These are phyloP conservation scores for Pimephales promelas DNA, from an alignment of 2,113 vertebrate genomes.

Conservation along the genomic window DNA sequence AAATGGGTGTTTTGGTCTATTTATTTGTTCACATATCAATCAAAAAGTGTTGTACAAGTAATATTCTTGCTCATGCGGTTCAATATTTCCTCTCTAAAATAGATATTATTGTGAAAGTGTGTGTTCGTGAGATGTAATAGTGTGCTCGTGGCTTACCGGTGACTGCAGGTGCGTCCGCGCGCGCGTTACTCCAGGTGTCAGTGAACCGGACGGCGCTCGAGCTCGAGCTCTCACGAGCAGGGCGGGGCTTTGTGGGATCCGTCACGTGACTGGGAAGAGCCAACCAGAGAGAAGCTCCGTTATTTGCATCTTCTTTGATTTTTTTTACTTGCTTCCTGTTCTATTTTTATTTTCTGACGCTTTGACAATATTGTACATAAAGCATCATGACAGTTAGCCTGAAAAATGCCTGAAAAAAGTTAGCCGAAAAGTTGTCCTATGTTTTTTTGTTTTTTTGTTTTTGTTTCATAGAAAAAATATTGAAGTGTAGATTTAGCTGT, in stretches of 20 bases:
- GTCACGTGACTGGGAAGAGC: slow-evolving; percentile 30
- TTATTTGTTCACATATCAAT: not conserved
- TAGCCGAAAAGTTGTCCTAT: not conserved
- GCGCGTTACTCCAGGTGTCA: slow-evolving; percentile 19
- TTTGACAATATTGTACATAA: not conserved
- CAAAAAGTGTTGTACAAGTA: not conserved
- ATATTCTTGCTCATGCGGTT: not conserved
- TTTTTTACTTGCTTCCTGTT: not conserved
- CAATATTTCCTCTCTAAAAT: not conserved
- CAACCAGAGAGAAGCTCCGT: not conserved
- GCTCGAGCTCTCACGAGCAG: slow-evolving; percentile 19
- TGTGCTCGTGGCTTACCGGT: slow-evolving; percentile 39
- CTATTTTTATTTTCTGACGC: not conserved
- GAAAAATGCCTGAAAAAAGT: not conserved
- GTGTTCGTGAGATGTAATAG: not conserved
- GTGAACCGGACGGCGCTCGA: slow-evolving; percentile 11
- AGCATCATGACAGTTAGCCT: not conserved
- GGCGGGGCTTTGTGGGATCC: not conserved
- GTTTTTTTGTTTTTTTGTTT: not conserved
- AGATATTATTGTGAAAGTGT: not conserved
- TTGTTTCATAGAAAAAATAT: no score
- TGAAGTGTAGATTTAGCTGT: not conserved
- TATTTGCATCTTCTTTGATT: not conserved
- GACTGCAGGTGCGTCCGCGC: slow-evolving; percentile 35
- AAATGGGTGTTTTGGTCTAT: not conserved